phyloP scores from a whole-genome alignment of 1,140 invertebrate species.

The Stegodyphus dumicola region DNA sequence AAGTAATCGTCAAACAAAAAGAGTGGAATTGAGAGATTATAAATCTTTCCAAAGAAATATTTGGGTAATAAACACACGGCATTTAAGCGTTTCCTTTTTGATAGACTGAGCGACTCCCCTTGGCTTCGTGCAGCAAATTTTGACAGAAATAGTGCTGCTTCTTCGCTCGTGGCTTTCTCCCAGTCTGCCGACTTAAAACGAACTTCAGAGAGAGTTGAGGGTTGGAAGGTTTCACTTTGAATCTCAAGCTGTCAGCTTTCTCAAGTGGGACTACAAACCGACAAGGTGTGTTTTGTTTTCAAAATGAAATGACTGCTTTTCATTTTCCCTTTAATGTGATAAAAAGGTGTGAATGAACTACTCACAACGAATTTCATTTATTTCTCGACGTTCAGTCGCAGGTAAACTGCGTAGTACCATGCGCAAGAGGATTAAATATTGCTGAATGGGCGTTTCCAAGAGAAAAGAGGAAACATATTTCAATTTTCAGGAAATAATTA shows the following conservation, averaged over 20 bases:
- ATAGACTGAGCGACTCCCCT: no score
- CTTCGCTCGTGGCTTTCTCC: neutral
- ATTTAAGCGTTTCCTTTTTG: neutral
- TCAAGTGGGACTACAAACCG: neutral
- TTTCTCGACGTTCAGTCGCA: neutral
- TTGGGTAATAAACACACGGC: neutral
- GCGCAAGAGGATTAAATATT: conserved; percentile 28
- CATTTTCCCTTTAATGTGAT: conserved; percentile 2
- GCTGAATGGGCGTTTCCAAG: conserved; percentile 1
- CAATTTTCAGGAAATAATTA: no score
- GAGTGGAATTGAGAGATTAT: neutral
- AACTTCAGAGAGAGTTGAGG: neutral
- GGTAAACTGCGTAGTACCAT: conserved; percentile 16
- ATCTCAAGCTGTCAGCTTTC: conserved; percentile 4
- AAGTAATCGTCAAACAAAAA: neutral
- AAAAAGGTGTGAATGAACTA: neutral
- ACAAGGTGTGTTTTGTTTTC: conserved; percentile 25
- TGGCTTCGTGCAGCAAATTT: no score
- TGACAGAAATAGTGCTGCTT: neutral
- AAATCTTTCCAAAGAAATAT: neutral
- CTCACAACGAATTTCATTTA: neutral
- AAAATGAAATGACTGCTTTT: neutral
- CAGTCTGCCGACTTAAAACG: neutral
- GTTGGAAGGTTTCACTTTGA: neutral
- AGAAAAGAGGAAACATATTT: neutral